Conservation (phyloP, 1,140 invertebrate species). For the Cryptotermes secundus region DNA sequence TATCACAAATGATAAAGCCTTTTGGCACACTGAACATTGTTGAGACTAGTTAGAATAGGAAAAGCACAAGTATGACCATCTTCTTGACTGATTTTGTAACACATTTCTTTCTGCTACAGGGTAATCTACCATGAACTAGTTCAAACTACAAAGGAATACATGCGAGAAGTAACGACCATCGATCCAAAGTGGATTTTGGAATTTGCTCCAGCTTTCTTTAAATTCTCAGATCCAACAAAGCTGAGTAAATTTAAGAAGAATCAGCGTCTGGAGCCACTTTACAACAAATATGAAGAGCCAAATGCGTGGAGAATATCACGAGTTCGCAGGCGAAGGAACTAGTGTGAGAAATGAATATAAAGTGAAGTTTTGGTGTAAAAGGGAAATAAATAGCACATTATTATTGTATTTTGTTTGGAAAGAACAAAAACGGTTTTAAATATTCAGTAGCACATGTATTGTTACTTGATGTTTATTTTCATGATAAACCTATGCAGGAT, state of each 20-base stretch:
- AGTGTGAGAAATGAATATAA: constrained; percentile 42
- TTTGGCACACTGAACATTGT: too few species aligned
- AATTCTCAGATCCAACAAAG: constrained; percentile 98
- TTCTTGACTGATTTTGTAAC: not conserved
- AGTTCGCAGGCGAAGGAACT: constrained; percentile 86
- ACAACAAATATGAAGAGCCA: constrained; percentile 99
- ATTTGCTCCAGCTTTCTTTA: constrained; percentile 98
- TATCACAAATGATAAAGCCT: too few species aligned
- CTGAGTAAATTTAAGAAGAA: constrained; percentile 99
- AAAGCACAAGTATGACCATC: too few species aligned
- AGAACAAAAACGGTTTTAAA: too few species aligned
- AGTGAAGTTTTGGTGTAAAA: too few species aligned
- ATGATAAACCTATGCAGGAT: too few species aligned
- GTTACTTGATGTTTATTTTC: too few species aligned
- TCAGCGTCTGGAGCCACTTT: constrained; percentile 94
- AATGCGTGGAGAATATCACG: constrained; percentile 99
- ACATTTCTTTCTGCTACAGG: constrained; percentile 55
- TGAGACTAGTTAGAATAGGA: too few species aligned
- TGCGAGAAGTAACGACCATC: constrained; percentile 98
- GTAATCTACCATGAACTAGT: constrained; percentile 99
- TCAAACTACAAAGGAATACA: constrained; percentile 99
- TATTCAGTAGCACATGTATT: too few species aligned
- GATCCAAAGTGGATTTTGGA: constrained; percentile 99
- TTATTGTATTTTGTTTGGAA: too few species aligned
- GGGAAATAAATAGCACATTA: too few species aligned